phyloP scores from a whole-genome alignment of 2,888 invertebrate species.

The Athrips mouffetella region DNA sequence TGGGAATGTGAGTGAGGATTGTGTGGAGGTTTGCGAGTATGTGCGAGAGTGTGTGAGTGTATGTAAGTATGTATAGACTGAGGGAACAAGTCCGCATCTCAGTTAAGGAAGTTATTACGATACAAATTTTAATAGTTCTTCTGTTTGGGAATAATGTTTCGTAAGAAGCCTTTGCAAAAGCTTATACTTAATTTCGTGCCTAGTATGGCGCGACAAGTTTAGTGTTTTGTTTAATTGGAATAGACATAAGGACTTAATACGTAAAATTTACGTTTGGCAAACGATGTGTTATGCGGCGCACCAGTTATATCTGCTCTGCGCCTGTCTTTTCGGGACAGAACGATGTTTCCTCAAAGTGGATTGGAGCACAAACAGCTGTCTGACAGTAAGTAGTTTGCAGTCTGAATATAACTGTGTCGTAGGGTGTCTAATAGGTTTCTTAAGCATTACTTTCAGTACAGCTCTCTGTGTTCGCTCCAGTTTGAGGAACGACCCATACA shows the following conservation, averaged over 20 bases:
- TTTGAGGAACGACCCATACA: background rate
- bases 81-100: too few species aligned
- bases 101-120: too few species aligned
- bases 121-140: background rate
- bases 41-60: background rate
- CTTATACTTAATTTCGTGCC: background rate
- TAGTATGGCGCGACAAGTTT: background rate
- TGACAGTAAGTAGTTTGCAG: background rate
- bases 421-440: background rate
- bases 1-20: too few species aligned
- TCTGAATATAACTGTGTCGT: background rate
- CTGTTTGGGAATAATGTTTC: background rate
- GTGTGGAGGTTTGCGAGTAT: background rate
- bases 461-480: background rate
- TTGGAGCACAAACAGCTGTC: background rate
- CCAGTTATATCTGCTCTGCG: too few species aligned
- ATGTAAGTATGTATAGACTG: background rate
- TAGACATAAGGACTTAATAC: background rate
- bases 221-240: background rate
- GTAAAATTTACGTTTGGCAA: background rate
- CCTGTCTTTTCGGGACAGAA: background rate
- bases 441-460: background rate
- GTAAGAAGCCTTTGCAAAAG: background rate
- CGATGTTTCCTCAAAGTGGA: background rate
- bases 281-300: too few species aligned